Percentiles rank a stretch among this genome's conserved stretches.
phyloP scores from a whole-genome alignment of 2,113 vertebrate genomes.

The Antennarius striatus region DNA sequence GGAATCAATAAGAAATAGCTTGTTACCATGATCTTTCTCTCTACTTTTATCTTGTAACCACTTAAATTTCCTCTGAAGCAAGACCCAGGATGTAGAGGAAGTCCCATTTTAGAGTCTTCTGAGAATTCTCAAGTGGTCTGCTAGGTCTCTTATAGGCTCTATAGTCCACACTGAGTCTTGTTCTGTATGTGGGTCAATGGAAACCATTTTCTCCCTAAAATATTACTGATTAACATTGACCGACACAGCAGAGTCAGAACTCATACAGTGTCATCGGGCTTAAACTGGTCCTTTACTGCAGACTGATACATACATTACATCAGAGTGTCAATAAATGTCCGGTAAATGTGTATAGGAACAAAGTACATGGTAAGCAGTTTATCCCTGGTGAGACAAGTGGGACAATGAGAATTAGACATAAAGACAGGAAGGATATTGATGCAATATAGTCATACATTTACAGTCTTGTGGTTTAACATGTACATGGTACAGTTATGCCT shows the following conservation, averaged over 20 bases:
- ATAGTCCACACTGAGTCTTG: neutral
- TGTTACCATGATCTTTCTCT: neutral
- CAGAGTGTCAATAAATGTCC: conserved; percentile 35
- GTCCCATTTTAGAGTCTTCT: neutral
- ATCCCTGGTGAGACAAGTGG: neutral
- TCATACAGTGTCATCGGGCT: conserved; percentile 15
- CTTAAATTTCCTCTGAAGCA: neutral
- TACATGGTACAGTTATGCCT: neutral
- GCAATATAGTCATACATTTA: conserved; percentile 2
- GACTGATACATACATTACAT: conserved; percentile 17
- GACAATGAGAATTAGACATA: neutral
- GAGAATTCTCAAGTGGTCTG: neutral
- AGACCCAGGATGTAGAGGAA: neutral
- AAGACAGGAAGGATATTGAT: conserved; percentile 1
- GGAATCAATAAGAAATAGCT: neutral
- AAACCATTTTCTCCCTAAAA: conserved; percentile 11
- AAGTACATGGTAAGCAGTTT: conserved; percentile 35
- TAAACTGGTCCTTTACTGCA: conserved; percentile 23
- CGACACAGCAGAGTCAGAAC: conserved; percentile 26
- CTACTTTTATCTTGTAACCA: neutral
- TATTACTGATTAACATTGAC: conserved; percentile 57
- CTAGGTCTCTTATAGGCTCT: neutral
- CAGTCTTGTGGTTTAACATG: neutral
- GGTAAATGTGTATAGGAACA: conserved; percentile 18
- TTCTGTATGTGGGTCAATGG: conserved; percentile 23